Evolutionary conservation across 1,140 invertebrate species (phyloP), one percentile per base, ranked within the genome.

Genomic region (Liolophura sinensis): DNA sequence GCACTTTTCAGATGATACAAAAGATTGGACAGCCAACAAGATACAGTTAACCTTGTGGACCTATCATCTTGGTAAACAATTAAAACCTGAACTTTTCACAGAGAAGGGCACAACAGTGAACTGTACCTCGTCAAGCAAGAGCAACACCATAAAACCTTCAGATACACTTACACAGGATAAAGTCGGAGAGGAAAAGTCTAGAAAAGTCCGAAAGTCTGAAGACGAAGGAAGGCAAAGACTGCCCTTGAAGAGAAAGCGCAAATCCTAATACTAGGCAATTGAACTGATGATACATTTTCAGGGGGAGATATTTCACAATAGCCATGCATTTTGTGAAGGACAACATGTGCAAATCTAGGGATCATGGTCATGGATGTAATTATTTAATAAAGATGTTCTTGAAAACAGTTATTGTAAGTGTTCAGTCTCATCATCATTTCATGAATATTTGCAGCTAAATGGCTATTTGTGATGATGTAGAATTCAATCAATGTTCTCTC

Each of bases 41-140:
- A 67, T 73, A 16, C 69, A 73, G 48, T 20, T 73, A 16, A 60
- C 62, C 7, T 64, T 73, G 57, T 73, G 72, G 72, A 73, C 69
- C 18, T 69, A 65, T 46, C 55, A 73, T 16, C 54, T 69, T 40
- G 50, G 61, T 0, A 71, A 68, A 51, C 61, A 24, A 16, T 22
- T 68, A 25, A 56, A 66, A 47, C 63, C 58, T 49, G 66, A 68
- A 16, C 31, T 57, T 3, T 15, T 20, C 15, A 27, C 22, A 57
- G 31, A 25, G 3, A 24, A 52, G 3, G 51, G 22, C 51, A 52
- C 16, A 57, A 12, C 22, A 57, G 15, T 25, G 22, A 25, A 20
- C 22, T 25, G 3, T 24, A 3, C 18, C 3, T 7, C 11, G 22
- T 25, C 55, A 22, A 22, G 22, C 31, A 20, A 20, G 15, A 16